Base-by-base conservation (phyloP, 2,888 invertebrate species). In the Drosophila peninsularis region DNA sequence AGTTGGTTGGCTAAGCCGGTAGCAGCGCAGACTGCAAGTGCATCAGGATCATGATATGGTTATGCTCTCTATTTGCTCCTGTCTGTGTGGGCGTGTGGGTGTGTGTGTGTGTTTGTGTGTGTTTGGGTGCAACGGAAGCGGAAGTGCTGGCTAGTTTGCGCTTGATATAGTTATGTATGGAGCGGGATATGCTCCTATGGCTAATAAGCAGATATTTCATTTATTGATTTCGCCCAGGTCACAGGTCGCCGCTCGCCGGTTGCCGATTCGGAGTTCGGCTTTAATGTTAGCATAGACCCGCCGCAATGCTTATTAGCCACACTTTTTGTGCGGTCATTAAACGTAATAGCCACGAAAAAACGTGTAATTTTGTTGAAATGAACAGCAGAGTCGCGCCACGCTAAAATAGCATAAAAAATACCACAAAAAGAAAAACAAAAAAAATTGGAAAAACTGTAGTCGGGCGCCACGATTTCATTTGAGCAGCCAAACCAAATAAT, bases 61-160 rank as follows among this genome's bases (percentile, higher is more conserved):
- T 65, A 61, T 68, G 50, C 27, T 9, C 63, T 32, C 45, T 55
- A 62, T 57, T 21, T 63, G 41, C n/a, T 21, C 14, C 3, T 44
- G 0, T 45, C n/a, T 47, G 19, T 65, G 32, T 24, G 24, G 5
- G 24, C 24, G 24, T 24, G 24, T 3, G 24, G 5, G 24, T 5
- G 24, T 24, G 24, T 3, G 24, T 58, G 39, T 71, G 71, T 70
- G 24, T 52, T 32, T 39, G 21, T 72, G 56, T 61, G 39, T 71
- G 71, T 71, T 71, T 69, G 86, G 80, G 75, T 78, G 72, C 74
- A 80, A 82, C 90, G 90, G 91, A 86, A 90, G 50, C 91, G 90
- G 90, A 90, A 80, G 88, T 90, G 77, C 76, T 89, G 88, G 89
- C 87, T 90, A 90, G 89, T 84, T 90, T 87, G 88, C 82, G 80